Conservation (phyloP, 2,113 vertebrate genomes). For the Athene noctua region DNA sequence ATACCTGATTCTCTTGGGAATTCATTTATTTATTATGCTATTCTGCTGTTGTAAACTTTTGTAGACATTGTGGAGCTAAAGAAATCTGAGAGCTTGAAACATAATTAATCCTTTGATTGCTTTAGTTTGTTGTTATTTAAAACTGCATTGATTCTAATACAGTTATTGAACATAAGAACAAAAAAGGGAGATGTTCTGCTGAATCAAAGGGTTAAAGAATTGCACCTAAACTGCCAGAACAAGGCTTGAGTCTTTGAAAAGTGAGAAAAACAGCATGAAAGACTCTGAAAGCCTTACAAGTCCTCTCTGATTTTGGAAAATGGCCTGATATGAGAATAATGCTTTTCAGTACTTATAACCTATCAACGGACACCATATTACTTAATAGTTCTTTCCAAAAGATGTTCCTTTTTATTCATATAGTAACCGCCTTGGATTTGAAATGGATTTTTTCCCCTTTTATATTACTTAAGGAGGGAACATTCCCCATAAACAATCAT, state of each 20-base stretch:
- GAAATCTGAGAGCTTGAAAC: background rate
- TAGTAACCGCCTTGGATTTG: background rate
- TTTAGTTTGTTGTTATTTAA: background rate
- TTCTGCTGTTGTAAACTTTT: background rate
- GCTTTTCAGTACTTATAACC: conserved; percentile 36
- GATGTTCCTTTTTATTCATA: background rate
- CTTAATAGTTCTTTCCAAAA: background rate
- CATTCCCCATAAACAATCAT: conserved; percentile 39
- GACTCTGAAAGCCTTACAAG: background rate
- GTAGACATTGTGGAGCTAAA: background rate
- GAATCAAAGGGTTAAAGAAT: background rate
- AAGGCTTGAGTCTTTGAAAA: background rate
- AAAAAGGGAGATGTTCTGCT: background rate
- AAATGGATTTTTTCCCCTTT: background rate
- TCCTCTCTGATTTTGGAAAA: background rate
- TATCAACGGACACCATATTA: conserved; percentile 4
- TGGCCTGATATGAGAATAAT: background rate
- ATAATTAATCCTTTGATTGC: background rate
- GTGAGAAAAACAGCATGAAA: background rate
- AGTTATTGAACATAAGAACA: background rate
- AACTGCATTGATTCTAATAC: background rate
- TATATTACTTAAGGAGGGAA: conserved; percentile 10
- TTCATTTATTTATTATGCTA: background rate
- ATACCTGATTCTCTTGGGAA: background rate
- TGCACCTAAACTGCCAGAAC: background rate